Evolutionary conservation across 2,113 vertebrate genomes (phyloP).

Genomic region (Pachyramphus minor): DNA sequence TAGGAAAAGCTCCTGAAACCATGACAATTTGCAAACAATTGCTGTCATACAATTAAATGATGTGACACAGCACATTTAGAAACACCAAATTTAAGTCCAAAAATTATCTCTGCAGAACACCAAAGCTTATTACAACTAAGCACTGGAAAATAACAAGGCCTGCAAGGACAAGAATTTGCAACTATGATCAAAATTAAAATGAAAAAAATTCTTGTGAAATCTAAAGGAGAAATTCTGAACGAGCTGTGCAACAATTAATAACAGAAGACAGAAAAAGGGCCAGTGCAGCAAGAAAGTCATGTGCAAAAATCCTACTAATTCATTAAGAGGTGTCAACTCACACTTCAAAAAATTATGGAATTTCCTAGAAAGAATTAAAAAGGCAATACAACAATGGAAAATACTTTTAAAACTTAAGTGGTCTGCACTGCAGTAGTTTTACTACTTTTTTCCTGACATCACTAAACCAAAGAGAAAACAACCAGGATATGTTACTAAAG

Average conservation of each 20-base stretch:
- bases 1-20: constrained; percentile 5
- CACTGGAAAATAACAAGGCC: background rate
- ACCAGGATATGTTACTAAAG: background rate
- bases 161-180: background rate
- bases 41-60: constrained; percentile 14
- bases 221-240: background rate
- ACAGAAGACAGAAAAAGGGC: background rate
- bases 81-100: constrained; percentile 23
- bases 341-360: background rate
- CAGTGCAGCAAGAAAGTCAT: background rate
- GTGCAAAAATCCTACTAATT: background rate
- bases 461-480: background rate
- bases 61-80: background rate
- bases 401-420: background rate
- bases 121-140: constrained; percentile 13
- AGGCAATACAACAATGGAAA: background rate
- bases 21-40: background rate
- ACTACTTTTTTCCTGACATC: background rate
- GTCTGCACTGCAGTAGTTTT: background rate
- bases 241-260: background rate
- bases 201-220: background rate
- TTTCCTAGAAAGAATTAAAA: background rate
- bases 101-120: constrained; percentile 12
- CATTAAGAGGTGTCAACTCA: background rate
- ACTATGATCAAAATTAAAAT: constrained; percentile 11